phyloP scores from a whole-genome alignment of 2,888 invertebrate genomes.

The Melanchra persicariae region DNA sequence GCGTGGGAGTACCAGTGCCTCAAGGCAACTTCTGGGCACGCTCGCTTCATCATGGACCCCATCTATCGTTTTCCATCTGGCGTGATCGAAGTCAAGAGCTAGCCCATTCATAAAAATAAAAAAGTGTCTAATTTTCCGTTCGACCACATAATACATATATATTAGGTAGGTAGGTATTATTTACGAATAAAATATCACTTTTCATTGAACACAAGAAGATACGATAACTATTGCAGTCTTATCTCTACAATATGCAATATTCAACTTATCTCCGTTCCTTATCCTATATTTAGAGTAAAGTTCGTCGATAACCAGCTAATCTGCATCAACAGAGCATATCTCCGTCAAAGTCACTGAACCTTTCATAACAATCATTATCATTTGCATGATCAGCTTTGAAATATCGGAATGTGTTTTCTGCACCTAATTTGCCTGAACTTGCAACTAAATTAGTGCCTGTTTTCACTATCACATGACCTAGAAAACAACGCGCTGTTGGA shows the following conservation, averaged over 20 bases:
- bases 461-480: neutral
- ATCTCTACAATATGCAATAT: slow-evolving; percentile 34
- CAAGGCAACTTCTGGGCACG: too few relatives aligned
- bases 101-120: too few relatives aligned
- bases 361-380: slow-evolving; percentile 27
- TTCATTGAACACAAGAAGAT: neutral
- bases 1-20: too few relatives aligned
- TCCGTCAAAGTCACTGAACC: slow-evolving; percentile 36
- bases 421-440: neutral
- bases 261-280: neutral
- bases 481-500: neutral
- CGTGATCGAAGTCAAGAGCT: too few relatives aligned
- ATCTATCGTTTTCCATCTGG: too few relatives aligned
- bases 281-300: slow-evolving; percentile 10
- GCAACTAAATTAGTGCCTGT: neutral
- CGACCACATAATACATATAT: too few relatives aligned
- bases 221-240: neutral
- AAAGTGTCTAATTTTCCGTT: too few relatives aligned
- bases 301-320: slow-evolving; percentile 13
- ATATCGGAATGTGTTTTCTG: slow-evolving; percentile 24
- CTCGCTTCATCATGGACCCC: too few relatives aligned
- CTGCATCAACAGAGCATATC: slow-evolving; percentile 3
- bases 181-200: neutral
- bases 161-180: neutral
- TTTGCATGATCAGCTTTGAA: slow-evolving; percentile 38